Evolutionary conservation across 2,113 vertebrate species (phyloP), one percentile per base, ranked within the genome.

Genomic region (Phaethon lepturus): DNA sequence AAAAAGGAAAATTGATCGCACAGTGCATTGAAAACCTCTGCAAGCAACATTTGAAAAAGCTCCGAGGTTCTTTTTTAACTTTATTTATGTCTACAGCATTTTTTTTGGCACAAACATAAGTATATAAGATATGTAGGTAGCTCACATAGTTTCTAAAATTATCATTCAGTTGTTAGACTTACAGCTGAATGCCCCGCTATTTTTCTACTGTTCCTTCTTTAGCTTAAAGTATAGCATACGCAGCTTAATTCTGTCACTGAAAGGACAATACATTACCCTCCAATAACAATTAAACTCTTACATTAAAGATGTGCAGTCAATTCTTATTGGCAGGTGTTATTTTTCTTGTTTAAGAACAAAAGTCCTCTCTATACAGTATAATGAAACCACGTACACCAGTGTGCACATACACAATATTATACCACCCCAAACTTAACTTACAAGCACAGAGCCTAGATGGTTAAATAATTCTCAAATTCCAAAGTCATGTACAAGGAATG

Each of bases 401-500:
- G 44, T 15, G 17, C 45, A 63, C 1, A 1, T 23, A 18, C 31
- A 60, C 31, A n/a, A 8, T 2, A 38, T 15, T 5, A 10, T 4
- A 44, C 6, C 9, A 11, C 29, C 4, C 0, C 4, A 1, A 11
- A 20, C 24, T 20, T 35, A 24, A 20, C n/a, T n/a, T n/a, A n/a
- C n/a, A n/a, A 82, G 38, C 38, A 68, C 29, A 62, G 35, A 62
- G 35, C 15, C 58, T 7, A 62, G 35, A 58, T 1, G 23, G 19
- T 4, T 56, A 74, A 53, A 28, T 13, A 31, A 40, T 33, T 64
- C 31, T 66, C 47, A 9, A 68, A 75, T 60, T 42, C 40, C 8
- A 2, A 68, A 74, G 26, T 18, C 20, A 40, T 1, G 2, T 11
- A n/a, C 26, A 31, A 33, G 9, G 13, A 66, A 83, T 35, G 5